Evolutionary conservation across 2,113 vertebrate species (phyloP).

Genomic region (Melanostigma gelatinosum): DNA sequence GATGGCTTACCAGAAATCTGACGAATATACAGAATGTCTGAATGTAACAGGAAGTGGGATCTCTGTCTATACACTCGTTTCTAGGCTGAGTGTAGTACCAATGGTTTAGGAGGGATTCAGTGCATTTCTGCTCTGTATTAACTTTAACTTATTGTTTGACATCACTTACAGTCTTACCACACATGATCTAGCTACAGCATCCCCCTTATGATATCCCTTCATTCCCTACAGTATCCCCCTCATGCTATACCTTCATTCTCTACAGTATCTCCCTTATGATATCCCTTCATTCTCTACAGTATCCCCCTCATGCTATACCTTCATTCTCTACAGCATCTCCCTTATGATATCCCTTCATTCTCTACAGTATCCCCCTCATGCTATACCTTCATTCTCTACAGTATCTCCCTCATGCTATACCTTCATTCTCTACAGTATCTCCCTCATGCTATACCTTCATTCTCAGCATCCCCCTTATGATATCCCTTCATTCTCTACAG

Average conservation of each 20-base stretch:
- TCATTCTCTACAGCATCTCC: not conserved
- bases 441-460: not conserved
- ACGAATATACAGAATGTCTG: conserved; percentile 16
- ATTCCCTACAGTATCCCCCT: not conserved
- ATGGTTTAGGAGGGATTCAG: conserved; percentile 26
- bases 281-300: not conserved
- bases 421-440: not conserved
- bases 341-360: not conserved
- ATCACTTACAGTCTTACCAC: conserved; percentile 28
- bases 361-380: not conserved
- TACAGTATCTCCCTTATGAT: not conserved
- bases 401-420: not conserved
- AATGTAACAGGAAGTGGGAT: conserved; percentile 13
- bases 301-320: not conserved
- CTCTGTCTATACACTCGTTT: not conserved
- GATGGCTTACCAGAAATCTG: conserved; percentile 3
- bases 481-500: not conserved
- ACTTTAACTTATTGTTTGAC: conserved; percentile 24
- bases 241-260: conserved; percentile 1
- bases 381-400: not conserved
- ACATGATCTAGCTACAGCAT: not conserved
- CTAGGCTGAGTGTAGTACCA: conserved; percentile 17
- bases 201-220: not conserved
- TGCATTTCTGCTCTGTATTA: conserved; percentile 9
- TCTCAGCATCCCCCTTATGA: not conserved